A percentile compares a stretch with the other conserved stretches of the same genome.
phyloP scores from a whole-genome alignment of 37 sponge, comb jelly and placozoan species.

The Halisarca cf. caerulea region DNA sequence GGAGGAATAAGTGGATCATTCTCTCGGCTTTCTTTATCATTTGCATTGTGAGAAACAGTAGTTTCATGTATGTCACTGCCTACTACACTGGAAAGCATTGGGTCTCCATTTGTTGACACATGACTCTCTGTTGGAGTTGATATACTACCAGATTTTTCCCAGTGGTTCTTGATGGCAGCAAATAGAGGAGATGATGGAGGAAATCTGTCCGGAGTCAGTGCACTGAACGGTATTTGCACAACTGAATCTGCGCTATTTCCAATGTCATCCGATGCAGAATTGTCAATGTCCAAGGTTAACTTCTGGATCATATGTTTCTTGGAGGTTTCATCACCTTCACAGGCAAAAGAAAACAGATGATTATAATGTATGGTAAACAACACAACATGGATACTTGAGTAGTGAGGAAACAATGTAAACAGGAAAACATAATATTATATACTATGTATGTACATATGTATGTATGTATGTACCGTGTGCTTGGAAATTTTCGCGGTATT shows the following conservation, averaged over 20 bases:
- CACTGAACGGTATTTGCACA: conserved; percentile 9
- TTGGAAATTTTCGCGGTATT: too few species aligned
- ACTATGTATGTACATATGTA: too few species aligned
- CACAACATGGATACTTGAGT: too few species aligned
- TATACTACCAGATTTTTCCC: neutral
- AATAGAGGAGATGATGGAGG: conserved; percentile 18
- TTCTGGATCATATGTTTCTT: too few species aligned
- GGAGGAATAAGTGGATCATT: neutral
- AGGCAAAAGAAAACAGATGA: too few species aligned
- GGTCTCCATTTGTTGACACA: neutral
- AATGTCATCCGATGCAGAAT: neutral
- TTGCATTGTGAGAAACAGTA: neutral
- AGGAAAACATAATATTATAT: too few species aligned
- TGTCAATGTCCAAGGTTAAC: too few species aligned
- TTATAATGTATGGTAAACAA: too few species aligned
- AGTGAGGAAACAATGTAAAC: too few species aligned
- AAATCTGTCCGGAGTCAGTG: neutral
- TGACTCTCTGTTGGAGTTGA: too few species aligned
- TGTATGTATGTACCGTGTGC: too few species aligned
- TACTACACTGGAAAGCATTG: neutral
- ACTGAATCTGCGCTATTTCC: neutral
- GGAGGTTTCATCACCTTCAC: too few species aligned
- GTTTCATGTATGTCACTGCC: neutral
- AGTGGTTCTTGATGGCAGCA: neutral
- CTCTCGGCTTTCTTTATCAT: neutral